phyloP scores from a whole-genome alignment of 2,113 vertebrate species.

The Balaeniceps rex region DNA sequence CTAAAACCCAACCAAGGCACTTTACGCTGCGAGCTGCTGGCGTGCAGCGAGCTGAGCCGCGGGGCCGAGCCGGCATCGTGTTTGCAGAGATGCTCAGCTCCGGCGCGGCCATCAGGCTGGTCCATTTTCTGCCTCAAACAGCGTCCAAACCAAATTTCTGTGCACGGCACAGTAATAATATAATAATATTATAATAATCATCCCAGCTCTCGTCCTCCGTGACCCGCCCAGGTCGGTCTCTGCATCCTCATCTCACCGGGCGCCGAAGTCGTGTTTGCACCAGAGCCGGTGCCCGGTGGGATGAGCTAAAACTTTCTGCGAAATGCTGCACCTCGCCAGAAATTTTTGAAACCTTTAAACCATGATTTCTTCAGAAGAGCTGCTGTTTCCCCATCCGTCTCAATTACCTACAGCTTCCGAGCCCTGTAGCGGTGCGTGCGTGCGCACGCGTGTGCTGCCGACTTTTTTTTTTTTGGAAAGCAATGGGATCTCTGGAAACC shows the following conservation, averaged over 20 bases:
- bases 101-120: accelerated
- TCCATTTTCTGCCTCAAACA: background rate
- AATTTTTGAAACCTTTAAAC: constrained; percentile 11
- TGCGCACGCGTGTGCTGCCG: background rate
- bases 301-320: background rate
- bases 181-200: background rate
- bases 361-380: background rate
- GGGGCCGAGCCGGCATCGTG: background rate
- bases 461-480: background rate
- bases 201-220: background rate
- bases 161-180: background rate
- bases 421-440: background rate
- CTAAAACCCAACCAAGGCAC: background rate
- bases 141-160: background rate
- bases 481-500: background rate
- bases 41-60: background rate
- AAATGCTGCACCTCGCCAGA: background rate
- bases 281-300: accelerated
- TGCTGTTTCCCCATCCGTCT: background rate
- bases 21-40: background rate
- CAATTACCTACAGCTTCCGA: background rate
- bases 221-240: background rate
- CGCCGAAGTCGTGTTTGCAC: accelerated
- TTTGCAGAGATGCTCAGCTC: background rate
- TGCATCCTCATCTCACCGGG: background rate